These are phyloP conservation scores for Poeciliopsis turneri DNA, from an alignment of 2,797 vertebrate genomes.

Conservation along the genomic window DNA sequence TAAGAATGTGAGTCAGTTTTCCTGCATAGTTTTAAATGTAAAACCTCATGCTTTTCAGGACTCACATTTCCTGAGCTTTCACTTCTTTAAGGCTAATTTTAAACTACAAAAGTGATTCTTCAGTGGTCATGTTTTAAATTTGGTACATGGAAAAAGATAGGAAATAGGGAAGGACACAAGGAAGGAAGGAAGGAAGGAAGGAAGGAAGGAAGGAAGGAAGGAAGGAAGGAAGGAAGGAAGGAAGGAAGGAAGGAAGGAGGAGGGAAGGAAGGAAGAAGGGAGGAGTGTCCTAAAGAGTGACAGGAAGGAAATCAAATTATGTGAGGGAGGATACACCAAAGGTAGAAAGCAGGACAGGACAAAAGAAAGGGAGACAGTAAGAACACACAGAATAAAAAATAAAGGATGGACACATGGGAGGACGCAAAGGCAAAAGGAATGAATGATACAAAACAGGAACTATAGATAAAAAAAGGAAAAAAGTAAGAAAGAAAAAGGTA, in stretches of 20 bases:
- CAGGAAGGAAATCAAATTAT: not conserved
- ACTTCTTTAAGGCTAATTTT: not conserved
- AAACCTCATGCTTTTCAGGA: not conserved
- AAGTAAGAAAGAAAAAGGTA: not conserved
- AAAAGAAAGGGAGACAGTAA: not conserved
- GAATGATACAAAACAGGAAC: not conserved
- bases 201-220: not conserved
- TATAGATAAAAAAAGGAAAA: not conserved
- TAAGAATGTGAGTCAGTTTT: conserved; percentile 42
- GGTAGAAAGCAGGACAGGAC: not conserved
- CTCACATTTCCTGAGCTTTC: not conserved
- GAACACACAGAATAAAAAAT: not conserved
- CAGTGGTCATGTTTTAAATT: not conserved
- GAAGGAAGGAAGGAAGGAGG: no score
- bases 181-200: not conserved
- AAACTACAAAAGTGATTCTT: not conserved
- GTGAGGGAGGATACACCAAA: not conserved
- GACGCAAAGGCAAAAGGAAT: not conserved
- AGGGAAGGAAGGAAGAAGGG: not conserved
- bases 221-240: not conserved
- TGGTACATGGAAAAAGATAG: not conserved
- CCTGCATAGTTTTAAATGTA: conserved; percentile 31
- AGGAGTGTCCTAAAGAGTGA: not conserved
- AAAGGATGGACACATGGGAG: not conserved
- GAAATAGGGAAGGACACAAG: not conserved